phyloP scores from a whole-genome alignment of 2,113 vertebrate genomes.

The Turnix velox region DNA sequence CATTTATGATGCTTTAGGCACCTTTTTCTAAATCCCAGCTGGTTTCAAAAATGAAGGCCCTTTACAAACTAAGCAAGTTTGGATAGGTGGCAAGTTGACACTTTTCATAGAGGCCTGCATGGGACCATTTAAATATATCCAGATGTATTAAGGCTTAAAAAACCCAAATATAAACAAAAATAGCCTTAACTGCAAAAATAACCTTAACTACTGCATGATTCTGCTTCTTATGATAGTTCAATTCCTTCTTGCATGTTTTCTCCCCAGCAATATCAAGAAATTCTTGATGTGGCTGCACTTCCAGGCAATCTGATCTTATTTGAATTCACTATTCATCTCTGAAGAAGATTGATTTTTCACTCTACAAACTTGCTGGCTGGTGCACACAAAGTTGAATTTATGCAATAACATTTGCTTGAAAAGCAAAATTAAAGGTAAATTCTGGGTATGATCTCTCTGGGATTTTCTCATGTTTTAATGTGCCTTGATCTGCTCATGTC shows the following conservation, averaged over 20 bases:
- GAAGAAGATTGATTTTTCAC: neutral
- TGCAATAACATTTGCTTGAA: neutral
- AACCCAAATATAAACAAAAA: neutral
- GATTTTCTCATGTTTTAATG: neutral
- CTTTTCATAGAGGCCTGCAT: neutral
- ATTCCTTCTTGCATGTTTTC: neutral
- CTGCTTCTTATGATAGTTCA: neutral
- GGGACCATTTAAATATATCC: neutral
- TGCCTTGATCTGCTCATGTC: constrained; percentile 8
- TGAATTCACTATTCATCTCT: neutral
- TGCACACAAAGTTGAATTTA: neutral
- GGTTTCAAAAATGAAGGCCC: neutral
- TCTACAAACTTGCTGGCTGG: neutral
- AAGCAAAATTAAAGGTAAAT: constrained; percentile 22
- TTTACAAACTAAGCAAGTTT: neutral
- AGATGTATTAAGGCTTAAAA: neutral
- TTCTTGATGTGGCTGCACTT: neutral
- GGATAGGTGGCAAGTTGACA: rapidly evolving
- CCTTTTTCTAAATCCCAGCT: neutral
- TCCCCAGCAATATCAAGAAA: neutral
- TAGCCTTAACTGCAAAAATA: neutral
- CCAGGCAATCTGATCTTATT: neutral
- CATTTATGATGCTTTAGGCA: neutral
- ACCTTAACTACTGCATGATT: neutral
- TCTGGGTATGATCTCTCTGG: neutral